phyloP scores from a whole-genome alignment of 2,888 invertebrate species.

The Dryocosmus kuriphilus region DNA sequence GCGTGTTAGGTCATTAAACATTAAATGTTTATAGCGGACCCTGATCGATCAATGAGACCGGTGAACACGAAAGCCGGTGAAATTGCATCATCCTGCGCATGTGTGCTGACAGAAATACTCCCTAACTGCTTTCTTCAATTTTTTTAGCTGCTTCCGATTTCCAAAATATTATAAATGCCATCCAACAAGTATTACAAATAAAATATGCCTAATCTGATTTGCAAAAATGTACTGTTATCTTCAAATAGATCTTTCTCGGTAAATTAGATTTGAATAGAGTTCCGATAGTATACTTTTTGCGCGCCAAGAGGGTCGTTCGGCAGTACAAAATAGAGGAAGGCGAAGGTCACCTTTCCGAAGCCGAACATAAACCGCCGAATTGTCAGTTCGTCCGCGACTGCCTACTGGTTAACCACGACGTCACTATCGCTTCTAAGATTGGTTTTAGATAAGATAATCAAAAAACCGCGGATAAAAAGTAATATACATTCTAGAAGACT shows the following conservation, averaged over 20 bases:
- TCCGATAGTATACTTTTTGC: neutral
- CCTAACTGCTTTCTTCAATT: neutral
- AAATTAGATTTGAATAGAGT: constrained; percentile 6
- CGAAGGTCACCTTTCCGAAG: constrained; percentile 72
- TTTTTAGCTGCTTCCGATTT: neutral
- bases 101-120: neutral
- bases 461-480: neutral
- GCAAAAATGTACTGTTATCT: too few relatives aligned
- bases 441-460: neutral
- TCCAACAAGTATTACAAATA: neutral
- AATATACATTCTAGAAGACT: neutral
- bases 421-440: neutral
- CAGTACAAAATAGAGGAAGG: constrained; percentile 69
- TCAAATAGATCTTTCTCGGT: neutral
- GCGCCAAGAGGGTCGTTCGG: constrained; percentile 25
- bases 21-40: neutral
- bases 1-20: neutral
- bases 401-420: too few relatives aligned
- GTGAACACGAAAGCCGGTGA: neutral
- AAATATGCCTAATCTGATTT: neutral
- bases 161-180: neutral
- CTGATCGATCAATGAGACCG: neutral
- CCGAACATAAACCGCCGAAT: constrained; percentile 65
- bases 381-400: constrained; percentile 67
- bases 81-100: constrained; percentile 18